phyloP scores from a whole-genome alignment of 2,113 vertebrate genomes.

The Saccopteryx leptura region DNA sequence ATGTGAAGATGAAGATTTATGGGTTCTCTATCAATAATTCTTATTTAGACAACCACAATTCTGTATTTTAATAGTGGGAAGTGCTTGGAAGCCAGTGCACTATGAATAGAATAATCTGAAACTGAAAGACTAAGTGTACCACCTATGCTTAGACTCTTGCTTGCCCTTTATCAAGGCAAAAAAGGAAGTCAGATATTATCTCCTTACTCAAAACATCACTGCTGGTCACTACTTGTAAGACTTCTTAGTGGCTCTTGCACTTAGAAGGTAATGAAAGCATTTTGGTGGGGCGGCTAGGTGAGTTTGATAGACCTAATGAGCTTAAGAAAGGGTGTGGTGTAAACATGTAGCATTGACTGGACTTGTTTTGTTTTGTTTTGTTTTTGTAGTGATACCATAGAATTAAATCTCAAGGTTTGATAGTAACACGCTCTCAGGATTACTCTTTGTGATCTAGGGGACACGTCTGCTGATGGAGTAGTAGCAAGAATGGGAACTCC shows the following conservation, averaged over 20 bases:
- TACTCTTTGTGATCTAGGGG: neutral
- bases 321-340: neutral
- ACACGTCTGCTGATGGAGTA: neutral
- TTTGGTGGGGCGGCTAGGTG: neutral
- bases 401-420: neutral
- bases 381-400: neutral
- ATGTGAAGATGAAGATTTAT: neutral
- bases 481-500: neutral
- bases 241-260: neutral
- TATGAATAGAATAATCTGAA: neutral
- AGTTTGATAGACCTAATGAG: neutral
- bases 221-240: neutral
- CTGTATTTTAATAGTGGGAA: neutral
- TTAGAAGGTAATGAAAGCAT: neutral
- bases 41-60: neutral
- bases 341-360: neutral
- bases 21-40: neutral
- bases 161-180: neutral
- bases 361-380: neutral
- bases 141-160: neutral
- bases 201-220: neutral
- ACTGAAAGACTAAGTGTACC: neutral
- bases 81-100: neutral
- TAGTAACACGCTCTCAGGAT: neutral
- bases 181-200: neutral